Conservation (phyloP, 2,113 vertebrate species). For the Gambusia holbrooki region DNA sequence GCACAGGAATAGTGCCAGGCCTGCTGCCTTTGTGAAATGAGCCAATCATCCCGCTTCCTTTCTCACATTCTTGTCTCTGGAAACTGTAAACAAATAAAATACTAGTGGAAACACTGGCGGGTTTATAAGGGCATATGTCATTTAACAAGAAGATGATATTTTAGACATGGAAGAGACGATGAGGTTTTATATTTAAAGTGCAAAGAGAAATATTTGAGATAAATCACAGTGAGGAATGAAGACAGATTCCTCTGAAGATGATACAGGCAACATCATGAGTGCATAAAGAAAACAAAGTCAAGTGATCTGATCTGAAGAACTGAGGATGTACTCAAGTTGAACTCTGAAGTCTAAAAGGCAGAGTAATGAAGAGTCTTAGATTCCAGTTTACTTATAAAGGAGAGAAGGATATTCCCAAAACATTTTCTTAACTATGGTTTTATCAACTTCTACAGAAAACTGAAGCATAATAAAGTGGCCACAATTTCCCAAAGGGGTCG, state of each 20-base stretch:
- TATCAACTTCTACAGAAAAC: neutral
- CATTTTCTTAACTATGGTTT: conserved; percentile 2
- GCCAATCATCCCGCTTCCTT: conserved; percentile 3
- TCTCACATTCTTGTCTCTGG: conserved; percentile 44
- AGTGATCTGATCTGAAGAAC: neutral
- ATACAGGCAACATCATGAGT: conserved; percentile 13
- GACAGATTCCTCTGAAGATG: conserved; percentile 23
- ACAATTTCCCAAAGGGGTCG: conserved; percentile 43
- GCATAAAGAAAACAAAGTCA: neutral
- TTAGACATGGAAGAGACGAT: conserved; percentile 31
- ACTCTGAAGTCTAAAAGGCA: neutral
- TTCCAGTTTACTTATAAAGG: neutral
- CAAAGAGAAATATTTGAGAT: conserved; percentile 36
- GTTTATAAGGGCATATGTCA: conserved; percentile 61
- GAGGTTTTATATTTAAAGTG: conserved; percentile 23
- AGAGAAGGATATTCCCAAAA: neutral
- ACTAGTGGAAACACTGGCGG: conserved; percentile 53
- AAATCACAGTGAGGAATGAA: conserved; percentile 26
- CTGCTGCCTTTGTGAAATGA: conserved; percentile 18
- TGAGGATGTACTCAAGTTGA: neutral
- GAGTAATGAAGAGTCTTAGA: neutral
- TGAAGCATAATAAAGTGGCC: conserved; percentile 35
- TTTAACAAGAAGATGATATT: conserved; percentile 33
- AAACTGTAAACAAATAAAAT: conserved; percentile 66
- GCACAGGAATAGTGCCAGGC: neutral